phyloP scores from a whole-genome alignment of 2,113 vertebrate species.

The Abramis brama region DNA sequence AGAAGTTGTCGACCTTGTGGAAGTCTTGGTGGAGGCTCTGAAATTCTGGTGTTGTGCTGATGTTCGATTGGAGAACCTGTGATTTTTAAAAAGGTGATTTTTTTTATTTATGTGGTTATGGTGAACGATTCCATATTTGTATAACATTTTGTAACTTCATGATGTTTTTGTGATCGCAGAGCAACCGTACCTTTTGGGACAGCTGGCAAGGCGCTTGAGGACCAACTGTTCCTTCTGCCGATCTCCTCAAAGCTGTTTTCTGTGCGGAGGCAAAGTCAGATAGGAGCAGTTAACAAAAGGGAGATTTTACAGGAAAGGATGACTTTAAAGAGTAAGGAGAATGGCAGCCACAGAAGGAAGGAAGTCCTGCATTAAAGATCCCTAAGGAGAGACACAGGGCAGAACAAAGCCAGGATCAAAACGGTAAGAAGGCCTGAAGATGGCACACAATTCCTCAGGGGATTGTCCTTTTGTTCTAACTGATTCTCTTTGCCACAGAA shows the following conservation, averaged over 20 bases:
- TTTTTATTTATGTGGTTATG: neutral
- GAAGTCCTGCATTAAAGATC: conserved; percentile 63
- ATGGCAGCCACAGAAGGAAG: conserved; percentile 55
- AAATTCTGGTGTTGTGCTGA: conserved; percentile 72
- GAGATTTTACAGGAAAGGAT: conserved; percentile 39
- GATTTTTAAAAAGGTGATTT: neutral
- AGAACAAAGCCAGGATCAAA: conserved; percentile 55
- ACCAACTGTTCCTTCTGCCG: conserved; percentile 79
- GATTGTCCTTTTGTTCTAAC: conserved; percentile 67
- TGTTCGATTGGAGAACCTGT: conserved; percentile 75
- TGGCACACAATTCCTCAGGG: conserved; percentile 67
- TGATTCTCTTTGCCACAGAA: conserved; percentile 62
- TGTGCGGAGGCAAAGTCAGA: conserved; percentile 59
- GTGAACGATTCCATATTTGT: neutral
- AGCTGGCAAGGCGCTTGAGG: conserved; percentile 68
- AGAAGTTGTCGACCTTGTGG: conserved; percentile 66
- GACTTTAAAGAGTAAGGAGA: conserved; percentile 63
- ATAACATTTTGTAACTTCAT: neutral
- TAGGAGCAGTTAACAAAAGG: conserved; percentile 47
- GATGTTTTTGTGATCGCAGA: neutral
- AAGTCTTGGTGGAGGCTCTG: conserved; percentile 70
- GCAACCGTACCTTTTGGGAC: conserved; percentile 72
- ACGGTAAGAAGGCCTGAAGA: conserved; percentile 59
- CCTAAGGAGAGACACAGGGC: conserved; percentile 37
- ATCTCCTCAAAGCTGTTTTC: conserved; percentile 79